Conservation (phyloP, 2,113 vertebrate species). For the Cheilinus undulatus region DNA sequence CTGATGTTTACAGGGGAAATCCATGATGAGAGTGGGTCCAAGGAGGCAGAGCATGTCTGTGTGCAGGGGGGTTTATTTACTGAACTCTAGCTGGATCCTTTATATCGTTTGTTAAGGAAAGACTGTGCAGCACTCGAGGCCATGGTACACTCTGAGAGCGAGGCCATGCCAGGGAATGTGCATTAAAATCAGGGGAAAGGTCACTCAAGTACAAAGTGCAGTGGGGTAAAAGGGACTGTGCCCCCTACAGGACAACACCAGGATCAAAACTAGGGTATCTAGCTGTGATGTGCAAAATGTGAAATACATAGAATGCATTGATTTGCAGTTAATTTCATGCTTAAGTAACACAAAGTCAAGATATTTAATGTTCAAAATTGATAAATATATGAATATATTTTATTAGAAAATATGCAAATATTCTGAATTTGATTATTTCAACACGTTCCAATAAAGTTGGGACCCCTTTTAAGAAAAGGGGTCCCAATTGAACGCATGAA, state of each 20-base stretch:
- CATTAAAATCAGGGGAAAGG: conserved; percentile 47
- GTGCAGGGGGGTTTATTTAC: conserved; percentile 13
- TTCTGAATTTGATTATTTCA: too few species aligned
- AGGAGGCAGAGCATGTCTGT: neutral
- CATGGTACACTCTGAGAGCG: conserved; percentile 21
- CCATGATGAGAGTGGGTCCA: conserved; percentile 31
- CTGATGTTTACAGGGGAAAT: conserved; percentile 66
- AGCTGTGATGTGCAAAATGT: too few species aligned
- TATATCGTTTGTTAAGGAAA: conserved; percentile 41
- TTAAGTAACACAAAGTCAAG: too few species aligned
- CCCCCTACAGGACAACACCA: conserved; percentile 36
- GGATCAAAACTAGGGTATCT: too few species aligned
- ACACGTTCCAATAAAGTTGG: too few species aligned
- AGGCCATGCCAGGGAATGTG: conserved; percentile 50
- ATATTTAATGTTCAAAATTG: too few species aligned
- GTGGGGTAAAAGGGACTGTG: neutral
- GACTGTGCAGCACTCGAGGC: conserved; percentile 42
- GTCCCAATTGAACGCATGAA: too few species aligned
- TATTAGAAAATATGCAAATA: too few species aligned
- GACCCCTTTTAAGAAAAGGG: too few species aligned
- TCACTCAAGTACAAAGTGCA: conserved; percentile 40
- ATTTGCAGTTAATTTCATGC: too few species aligned
- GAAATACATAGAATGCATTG: too few species aligned
- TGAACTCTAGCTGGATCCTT: neutral
- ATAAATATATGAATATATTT: too few species aligned